These are phyloP conservation scores for Balaeniceps rex DNA, from an alignment of 2,113 vertebrate genomes.

Conservation along the genomic window DNA sequence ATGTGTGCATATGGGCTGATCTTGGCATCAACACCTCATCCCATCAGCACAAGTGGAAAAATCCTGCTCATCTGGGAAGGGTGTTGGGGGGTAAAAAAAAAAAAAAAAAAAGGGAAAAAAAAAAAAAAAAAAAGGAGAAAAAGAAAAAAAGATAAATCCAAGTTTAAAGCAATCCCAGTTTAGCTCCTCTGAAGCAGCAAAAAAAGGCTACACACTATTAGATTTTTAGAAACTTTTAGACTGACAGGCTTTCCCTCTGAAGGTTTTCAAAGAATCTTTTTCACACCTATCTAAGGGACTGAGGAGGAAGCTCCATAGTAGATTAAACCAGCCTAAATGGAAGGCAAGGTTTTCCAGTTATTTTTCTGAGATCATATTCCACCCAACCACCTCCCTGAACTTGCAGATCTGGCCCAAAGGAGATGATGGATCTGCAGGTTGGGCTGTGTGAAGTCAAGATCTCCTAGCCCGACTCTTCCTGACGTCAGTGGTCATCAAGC, in stretches of 20 bases:
- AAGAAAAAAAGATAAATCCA: background rate
- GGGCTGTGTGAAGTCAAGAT: background rate
- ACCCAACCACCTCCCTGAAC: background rate
- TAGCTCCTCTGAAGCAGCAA: background rate
- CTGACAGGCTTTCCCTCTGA: background rate
- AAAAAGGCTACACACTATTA: background rate
- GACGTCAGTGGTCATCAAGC: background rate
- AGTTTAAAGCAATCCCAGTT: background rate
- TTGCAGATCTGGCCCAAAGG: background rate
- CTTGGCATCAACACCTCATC: background rate
- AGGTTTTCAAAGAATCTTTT: background rate
- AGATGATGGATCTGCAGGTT: background rate
- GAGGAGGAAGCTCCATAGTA: background rate
- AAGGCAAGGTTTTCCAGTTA: background rate
- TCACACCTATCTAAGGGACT: background rate
- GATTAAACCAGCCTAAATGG: background rate
- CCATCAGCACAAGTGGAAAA: background rate
- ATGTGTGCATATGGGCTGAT: accelerated
- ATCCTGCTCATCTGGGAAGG: background rate
- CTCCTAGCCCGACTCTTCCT: background rate
- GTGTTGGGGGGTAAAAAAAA: accelerated
- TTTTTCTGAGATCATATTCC: background rate
- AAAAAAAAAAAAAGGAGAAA: background rate
- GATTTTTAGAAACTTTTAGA: background rate
- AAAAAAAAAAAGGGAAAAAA: background rate